Conservation (phyloP, 2,888 invertebrate species). For the Lycaena phlaeas region DNA sequence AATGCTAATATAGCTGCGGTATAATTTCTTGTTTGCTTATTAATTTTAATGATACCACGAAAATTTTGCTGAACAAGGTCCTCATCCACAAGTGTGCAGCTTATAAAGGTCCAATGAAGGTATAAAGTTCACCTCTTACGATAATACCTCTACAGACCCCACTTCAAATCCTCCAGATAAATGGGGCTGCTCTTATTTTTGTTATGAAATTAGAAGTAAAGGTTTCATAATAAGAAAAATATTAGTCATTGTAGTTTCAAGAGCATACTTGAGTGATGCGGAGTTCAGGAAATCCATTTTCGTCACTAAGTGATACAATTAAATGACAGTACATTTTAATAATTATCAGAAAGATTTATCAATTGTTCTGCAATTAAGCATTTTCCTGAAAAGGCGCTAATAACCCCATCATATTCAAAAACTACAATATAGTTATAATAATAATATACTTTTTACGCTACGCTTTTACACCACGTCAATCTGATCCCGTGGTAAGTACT, state of each 20-base stretch:
- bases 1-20: constrained; percentile 3
- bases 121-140: constrained; percentile 50
- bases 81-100: constrained; percentile 45
- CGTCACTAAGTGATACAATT: too few relatives aligned
- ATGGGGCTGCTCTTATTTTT: constrained; percentile 46
- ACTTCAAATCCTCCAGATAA: constrained; percentile 59
- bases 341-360: too few relatives aligned
- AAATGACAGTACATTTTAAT: too few relatives aligned
- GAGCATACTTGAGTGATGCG: too few relatives aligned
- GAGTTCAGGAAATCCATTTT: too few relatives aligned
- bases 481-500: too few relatives aligned
- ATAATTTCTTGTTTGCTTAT: constrained; percentile 32
- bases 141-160: constrained; percentile 52
- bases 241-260: constrained; percentile 10
- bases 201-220: constrained; percentile 18
- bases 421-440: too few relatives aligned
- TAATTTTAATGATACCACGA: constrained; percentile 60
- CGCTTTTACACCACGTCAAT: too few relatives aligned
- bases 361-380: too few relatives aligned
- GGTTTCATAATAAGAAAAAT: constrained; percentile 26
- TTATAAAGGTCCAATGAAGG: constrained; percentile 47
- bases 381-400: too few relatives aligned
- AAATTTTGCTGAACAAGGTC: constrained; percentile 54
- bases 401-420: too few relatives aligned
- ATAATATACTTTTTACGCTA: too few relatives aligned